Conservation (phyloP, 2,113 vertebrate species). For the Chamaetylas fuelleborni region DNA sequence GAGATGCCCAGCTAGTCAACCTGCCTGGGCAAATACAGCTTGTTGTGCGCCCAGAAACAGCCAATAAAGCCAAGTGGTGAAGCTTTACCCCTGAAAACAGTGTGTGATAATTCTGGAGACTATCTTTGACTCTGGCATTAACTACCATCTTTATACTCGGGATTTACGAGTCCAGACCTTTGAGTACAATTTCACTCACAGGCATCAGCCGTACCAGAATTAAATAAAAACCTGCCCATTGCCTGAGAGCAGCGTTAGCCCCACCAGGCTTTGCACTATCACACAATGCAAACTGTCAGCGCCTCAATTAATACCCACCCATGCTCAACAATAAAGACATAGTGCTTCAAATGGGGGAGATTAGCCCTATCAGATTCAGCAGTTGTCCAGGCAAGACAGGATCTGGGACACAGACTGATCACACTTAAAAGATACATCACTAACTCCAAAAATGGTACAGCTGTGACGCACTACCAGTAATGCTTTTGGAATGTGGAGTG, state of each 20-base stretch:
- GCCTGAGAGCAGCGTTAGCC: background rate
- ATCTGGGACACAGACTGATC: background rate
- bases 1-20: conserved; percentile 27
- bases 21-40: conserved; percentile 30
- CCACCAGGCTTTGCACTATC: background rate
- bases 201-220: background rate
- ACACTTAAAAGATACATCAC: background rate
- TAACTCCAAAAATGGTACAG: background rate
- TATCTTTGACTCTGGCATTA: background rate
- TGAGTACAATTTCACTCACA: background rate
- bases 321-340: conserved; percentile 7
- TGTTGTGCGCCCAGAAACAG: background rate
- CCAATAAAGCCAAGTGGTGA: background rate
- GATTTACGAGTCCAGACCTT: conserved; percentile 2
- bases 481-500: background rate
- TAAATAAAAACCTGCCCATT: background rate
- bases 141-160: background rate
- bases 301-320: conserved; percentile 17
- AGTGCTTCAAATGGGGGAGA: background rate
- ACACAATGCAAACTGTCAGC: background rate
- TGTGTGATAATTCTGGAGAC: background rate
- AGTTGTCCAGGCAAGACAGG: background rate
- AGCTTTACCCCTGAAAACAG: background rate
- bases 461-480: background rate
- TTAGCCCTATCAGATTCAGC: conserved; percentile 6